Evolutionary conservation across 2,888 invertebrate species (phyloP).

Genomic region (Philonicus albiceps): DNA sequence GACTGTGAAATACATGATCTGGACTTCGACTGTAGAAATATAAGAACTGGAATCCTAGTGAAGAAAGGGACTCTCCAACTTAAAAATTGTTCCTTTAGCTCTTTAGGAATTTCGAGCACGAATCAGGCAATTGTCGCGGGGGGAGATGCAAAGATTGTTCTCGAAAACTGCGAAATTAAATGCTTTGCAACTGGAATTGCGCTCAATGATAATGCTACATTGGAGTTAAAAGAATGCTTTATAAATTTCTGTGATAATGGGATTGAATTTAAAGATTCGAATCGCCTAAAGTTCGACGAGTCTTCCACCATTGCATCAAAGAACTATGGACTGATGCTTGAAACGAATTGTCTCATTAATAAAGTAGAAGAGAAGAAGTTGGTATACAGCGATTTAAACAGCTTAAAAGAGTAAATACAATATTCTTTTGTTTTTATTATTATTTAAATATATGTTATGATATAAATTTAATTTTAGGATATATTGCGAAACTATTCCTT

Average conservation of each 20-base stretch:
- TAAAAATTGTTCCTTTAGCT: conserved; percentile 65
- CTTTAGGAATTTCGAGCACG: conserved; percentile 65
- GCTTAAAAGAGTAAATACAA: conserved; percentile 47
- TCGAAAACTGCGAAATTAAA: conserved; percentile 64
- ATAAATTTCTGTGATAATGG: conserved; percentile 57
- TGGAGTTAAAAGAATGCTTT: conserved; percentile 55
- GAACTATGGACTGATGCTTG: conserved; percentile 66
- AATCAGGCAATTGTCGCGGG: conserved; percentile 67
- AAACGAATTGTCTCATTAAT: conserved; percentile 56
- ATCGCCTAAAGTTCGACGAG: conserved; percentile 63
- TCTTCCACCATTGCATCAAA: conserved; percentile 63
- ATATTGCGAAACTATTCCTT: conserved; percentile 32
- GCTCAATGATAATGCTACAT: conserved; percentile 60
- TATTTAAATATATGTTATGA: not conserved
- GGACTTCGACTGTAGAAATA: conserved; percentile 65
- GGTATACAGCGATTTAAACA: conserved; percentile 36
- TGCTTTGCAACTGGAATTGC: conserved; percentile 67
- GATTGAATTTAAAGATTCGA: conserved; percentile 54
- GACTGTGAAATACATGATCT: conserved; percentile 66
- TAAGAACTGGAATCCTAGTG: conserved; percentile 66
- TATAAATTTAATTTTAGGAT: not conserved
- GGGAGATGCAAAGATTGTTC: conserved; percentile 60
- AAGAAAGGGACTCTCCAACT: conserved; percentile 65
- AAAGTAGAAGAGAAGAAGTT: conserved; percentile 50
- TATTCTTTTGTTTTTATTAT: not conserved